Evolutionary conservation across 2,888 invertebrate genomes (phyloP), one percentile per base, ranked within the genome.

Genomic region (Ormia ochracea): DNA sequence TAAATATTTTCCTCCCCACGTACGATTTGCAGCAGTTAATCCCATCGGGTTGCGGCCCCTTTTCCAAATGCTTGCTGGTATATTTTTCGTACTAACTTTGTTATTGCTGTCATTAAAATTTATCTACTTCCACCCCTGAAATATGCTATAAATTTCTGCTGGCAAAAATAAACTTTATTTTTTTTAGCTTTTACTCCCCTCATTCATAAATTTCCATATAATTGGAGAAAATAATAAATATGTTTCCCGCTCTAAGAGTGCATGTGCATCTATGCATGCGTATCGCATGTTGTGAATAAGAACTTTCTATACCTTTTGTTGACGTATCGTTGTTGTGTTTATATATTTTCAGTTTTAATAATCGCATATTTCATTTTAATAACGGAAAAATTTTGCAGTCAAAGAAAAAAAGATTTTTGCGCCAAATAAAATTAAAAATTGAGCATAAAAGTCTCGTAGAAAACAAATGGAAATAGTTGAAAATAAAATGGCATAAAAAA

Each of bases 321-420:
- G 45, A 9, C 33, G 41, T 4, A 12, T 28, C 4, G 9, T 41
- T 65, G 5, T 59, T 59, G 4, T 52, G 45, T 52, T 52, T 59
- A n/a, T 48, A 54, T 36, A n/a, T n/a, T n/a, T 59, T 48, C 38
- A 19, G 41, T 31, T 58, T 50, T 56, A 61, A 56, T 76, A 61
- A 56, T 69, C 54, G 28, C 61, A 69, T 69, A 76, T 76, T 69
- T 76, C 61, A 56, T 76, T 76, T 63, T 76, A 45, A 63, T 69
- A 76, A 69, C 48, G 36, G 50, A 58, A 12, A 38, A 52, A 21
- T 50, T 7, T 4, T 6, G 6, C 26, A 14, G 41, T 56, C 4
- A 43, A 41, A 59, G n/a, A 56, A 65, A 52, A 52, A 48, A 19
- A 3, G 12, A 43, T 14, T 21, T 50, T 59, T 38, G 14, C 38